phyloP scores from a whole-genome alignment of 1,140 invertebrate species.

The Bombus terrestris region DNA sequence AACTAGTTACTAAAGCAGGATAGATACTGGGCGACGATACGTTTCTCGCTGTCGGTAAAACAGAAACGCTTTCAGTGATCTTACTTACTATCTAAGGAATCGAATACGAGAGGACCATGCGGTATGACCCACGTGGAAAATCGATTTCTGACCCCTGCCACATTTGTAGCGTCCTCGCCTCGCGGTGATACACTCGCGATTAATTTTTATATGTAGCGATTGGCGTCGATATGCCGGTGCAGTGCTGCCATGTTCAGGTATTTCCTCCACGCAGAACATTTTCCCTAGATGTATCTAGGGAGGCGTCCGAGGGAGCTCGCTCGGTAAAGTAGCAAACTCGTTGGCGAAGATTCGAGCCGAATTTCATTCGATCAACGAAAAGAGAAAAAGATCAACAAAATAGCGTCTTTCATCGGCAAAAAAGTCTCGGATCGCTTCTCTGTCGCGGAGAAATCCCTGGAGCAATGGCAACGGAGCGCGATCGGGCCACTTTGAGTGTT shows the following conservation, averaged over 20 bases:
- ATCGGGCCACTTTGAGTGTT: constrained; percentile 45
- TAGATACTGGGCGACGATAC: constrained; percentile 26
- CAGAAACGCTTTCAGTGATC: constrained; percentile 61
- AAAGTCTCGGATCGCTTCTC: background rate
- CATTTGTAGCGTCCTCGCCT: constrained; percentile 38
- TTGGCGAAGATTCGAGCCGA: background rate
- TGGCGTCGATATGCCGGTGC: constrained; percentile 7
- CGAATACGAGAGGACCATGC: constrained; percentile 63
- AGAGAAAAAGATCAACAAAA: background rate
- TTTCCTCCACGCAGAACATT: background rate
- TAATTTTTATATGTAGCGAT: constrained; percentile 13
- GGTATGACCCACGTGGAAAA: constrained; percentile 58
- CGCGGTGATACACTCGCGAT: constrained; percentile 23
- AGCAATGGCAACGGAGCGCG: constrained; percentile 45
- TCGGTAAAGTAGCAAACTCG: background rate
- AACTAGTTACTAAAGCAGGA: constrained; percentile 35
- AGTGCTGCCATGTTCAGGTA: constrained; percentile 19
- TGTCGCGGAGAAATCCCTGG: background rate
- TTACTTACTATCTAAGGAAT: constrained; percentile 66
- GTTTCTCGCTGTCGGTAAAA: constrained; percentile 66
- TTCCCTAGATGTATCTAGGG: background rate
- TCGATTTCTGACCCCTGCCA: constrained; percentile 75
- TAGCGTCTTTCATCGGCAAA: background rate
- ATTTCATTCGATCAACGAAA: constrained; percentile 15
- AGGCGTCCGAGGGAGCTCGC: background rate